Evolutionary conservation across 2,888 invertebrate genomes (phyloP).

Genomic region (Panzeria rudis): DNA sequence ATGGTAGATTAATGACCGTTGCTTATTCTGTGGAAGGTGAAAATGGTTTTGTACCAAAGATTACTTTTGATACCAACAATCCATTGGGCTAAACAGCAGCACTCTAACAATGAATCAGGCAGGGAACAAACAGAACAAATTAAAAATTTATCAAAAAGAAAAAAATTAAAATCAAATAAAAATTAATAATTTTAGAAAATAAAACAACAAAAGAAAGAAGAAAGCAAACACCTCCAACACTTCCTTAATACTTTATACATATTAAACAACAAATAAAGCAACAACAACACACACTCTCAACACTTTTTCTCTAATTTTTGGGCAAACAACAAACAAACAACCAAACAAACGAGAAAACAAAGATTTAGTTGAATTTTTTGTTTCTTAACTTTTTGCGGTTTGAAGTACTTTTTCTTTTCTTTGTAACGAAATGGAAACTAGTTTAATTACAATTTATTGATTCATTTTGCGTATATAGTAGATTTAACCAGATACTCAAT

Average conservation of each 20-base stretch:
- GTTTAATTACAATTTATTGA: slow-evolving; percentile 67
- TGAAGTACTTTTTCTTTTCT: slow-evolving; percentile 26
- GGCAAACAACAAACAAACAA: slow-evolving; percentile 27
- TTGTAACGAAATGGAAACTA: slow-evolving; percentile 21
- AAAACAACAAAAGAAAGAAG: slow-evolving; percentile 35
- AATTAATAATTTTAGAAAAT: slow-evolving; percentile 25
- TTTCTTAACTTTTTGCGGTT: slow-evolving; percentile 18
- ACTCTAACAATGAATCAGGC: slow-evolving; percentile 12
- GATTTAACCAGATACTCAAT: slow-evolving; percentile 70
- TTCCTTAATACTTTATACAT: slow-evolving; percentile 52
- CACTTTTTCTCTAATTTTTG: slow-evolving; percentile 17
- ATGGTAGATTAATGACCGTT: slow-evolving; percentile 89
- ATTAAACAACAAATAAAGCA: slow-evolving; percentile 44
- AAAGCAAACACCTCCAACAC: slow-evolving; percentile 37
- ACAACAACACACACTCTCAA: slow-evolving; percentile 62
- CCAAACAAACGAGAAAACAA: slow-evolving; percentile 21
- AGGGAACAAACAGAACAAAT: slow-evolving; percentile 13
- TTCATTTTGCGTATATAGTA: slow-evolving; percentile 54
- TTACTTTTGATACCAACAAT: slow-evolving; percentile 87
- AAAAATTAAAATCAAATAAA: slow-evolving; percentile 18
- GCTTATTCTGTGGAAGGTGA: slow-evolving; percentile 89
- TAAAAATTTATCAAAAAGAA: slow-evolving; percentile 5
- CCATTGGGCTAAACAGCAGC: slow-evolving; percentile 82
- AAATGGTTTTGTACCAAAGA: slow-evolving; percentile 89
- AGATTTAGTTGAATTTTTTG: slow-evolving; percentile 35